Percentiles rank a stretch among this genome's conserved stretches.
Conservation (phyloP, 2,797 vertebrate species). For the Syncerus caffer region DNA sequence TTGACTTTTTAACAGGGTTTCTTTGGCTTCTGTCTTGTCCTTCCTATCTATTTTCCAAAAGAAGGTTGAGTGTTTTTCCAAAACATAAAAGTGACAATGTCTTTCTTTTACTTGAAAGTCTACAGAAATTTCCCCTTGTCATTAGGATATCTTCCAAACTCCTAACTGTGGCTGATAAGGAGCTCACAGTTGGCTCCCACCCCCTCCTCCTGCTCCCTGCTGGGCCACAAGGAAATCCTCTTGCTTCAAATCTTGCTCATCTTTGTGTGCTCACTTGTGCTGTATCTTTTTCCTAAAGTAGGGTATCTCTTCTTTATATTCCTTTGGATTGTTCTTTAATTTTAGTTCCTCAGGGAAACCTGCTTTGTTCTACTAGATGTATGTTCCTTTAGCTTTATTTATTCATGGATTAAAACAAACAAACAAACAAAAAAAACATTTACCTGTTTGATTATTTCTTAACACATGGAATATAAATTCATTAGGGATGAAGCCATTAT, state of each 20-base stretch:
- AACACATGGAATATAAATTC: background rate
- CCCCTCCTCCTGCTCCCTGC: no score
- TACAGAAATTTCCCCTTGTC: background rate
- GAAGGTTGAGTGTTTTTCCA: background rate
- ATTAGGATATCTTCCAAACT: background rate
- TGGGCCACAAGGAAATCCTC: background rate
- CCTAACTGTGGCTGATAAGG: background rate
- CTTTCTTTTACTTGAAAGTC: background rate
- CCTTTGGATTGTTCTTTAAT: slow-evolving; percentile 11
- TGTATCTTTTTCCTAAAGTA: background rate
- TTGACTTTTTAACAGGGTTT: background rate
- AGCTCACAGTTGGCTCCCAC: background rate
- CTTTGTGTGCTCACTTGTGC: background rate
- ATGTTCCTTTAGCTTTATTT: background rate
- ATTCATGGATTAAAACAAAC: background rate
- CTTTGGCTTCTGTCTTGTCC: background rate
- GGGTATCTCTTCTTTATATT: background rate
- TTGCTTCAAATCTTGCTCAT: background rate
- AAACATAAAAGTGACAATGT: background rate
- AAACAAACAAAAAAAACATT: background rate
- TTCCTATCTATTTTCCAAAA: background rate
- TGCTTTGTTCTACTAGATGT: background rate
- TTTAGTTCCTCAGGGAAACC: background rate
- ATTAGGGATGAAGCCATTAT: background rate
- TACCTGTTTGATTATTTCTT: background rate